Conservation (phyloP, 2,888 invertebrate species). For the Pristionchus maxplancki region DNA sequence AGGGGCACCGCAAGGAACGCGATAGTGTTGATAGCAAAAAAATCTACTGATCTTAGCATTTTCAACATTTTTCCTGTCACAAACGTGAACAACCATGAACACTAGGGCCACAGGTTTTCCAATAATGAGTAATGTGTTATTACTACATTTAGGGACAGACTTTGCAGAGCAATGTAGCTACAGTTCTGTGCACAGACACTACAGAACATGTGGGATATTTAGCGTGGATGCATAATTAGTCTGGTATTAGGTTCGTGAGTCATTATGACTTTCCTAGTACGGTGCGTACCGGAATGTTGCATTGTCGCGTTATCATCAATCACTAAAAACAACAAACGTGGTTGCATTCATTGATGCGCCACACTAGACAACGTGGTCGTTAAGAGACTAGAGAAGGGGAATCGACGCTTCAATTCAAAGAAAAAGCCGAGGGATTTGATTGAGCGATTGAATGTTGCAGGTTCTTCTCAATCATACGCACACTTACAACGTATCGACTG, state of each 20-base stretch:
- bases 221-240: too few species aligned
- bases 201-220: too few species aligned
- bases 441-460: too few species aligned
- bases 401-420: too few species aligned
- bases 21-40: not conserved
- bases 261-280: not conserved
- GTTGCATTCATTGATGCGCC: not conserved
- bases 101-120: not conserved
- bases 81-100: not conserved
- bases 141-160: not conserved
- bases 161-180: not conserved
- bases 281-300: not conserved
- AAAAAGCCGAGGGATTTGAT: too few species aligned
- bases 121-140: not conserved
- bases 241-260: too few species aligned
- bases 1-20: too few species aligned
- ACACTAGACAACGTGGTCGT: constrained; percentile 32
- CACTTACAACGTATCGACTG: not conserved
- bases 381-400: not conserved
- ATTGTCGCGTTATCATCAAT: not conserved
- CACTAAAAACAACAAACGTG: constrained; percentile 13
- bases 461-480: not conserved
- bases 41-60: not conserved
- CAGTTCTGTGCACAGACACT: not conserved
- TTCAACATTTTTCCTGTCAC: not conserved